Percentiles rank a stretch among this genome's conserved stretches.
Evolutionary conservation across 2,888 invertebrate genomes (phyloP).

Genomic region (Tenthredo livida): DNA sequence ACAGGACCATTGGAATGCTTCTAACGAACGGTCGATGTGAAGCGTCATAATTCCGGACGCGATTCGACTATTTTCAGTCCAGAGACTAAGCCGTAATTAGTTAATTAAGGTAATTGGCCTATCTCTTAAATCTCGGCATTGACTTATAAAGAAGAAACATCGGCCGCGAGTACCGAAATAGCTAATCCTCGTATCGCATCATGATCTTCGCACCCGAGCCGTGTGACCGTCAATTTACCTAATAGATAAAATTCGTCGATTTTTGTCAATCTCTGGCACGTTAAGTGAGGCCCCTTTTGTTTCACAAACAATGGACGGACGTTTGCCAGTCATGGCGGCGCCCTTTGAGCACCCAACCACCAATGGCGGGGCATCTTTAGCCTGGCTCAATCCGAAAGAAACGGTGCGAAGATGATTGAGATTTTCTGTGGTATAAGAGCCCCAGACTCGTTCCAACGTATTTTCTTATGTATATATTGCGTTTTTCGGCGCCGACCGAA

Average conservation of each 20-base stretch:
- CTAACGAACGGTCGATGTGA: neutral
- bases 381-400: slow-evolving; percentile 72
- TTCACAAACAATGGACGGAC: slow-evolving; percentile 77
- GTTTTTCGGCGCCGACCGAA: slow-evolving; percentile 42
- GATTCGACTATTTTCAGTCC: slow-evolving; percentile 22
- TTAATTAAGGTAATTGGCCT: slow-evolving; percentile 47
- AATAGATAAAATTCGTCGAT: slow-evolving; percentile 67
- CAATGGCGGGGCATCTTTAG: slow-evolving; percentile 73
- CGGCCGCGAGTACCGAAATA: slow-evolving; percentile 10
- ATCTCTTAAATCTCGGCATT: slow-evolving; percentile 19
- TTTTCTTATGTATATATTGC: slow-evolving; percentile 37
- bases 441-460: slow-evolving; percentile 31
- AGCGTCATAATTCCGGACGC: slow-evolving; percentile 6
- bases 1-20: neutral
- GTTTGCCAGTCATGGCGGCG: slow-evolving; percentile 77
- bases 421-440: slow-evolving; percentile 67
- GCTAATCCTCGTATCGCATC: slow-evolving; percentile 44
- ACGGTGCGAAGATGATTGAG: slow-evolving; percentile 72
- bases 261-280: slow-evolving; percentile 73
- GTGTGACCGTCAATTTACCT: slow-evolving; percentile 72
- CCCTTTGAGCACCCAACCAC: slow-evolving; percentile 76
- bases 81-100: slow-evolving; percentile 37
- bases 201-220: slow-evolving; percentile 57
- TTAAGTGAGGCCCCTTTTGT: slow-evolving; percentile 76
- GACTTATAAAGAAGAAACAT: slow-evolving; percentile 1